Evolutionary conservation across 2,888 invertebrate genomes (phyloP).

Genomic region (Lasioglossum marginatum): DNA sequence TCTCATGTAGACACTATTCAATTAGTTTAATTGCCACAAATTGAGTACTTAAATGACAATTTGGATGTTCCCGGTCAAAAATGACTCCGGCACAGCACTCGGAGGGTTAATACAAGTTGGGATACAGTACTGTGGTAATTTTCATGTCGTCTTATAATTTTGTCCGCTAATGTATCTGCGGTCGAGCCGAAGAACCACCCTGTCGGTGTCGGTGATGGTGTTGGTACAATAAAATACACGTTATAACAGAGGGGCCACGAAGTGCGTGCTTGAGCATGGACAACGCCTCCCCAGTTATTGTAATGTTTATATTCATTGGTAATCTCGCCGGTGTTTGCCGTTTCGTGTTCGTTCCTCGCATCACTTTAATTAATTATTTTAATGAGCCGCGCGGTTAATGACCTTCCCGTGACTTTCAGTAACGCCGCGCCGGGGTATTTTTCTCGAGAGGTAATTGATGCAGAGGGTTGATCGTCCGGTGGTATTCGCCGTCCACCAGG

Average conservation of each 20-base stretch:
- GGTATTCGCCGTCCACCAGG: background rate
- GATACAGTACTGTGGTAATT: background rate
- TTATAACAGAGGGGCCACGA: constrained; percentile 38
- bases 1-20: too few relatives aligned
- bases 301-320: constrained; percentile 69
- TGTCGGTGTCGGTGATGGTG: constrained; percentile 5
- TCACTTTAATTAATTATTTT: constrained; percentile 72
- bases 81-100: too few relatives aligned
- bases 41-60: too few relatives aligned
- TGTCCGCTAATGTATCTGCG: constrained; percentile 46
- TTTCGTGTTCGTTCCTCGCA: constrained; percentile 56
- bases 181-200: constrained; percentile 64
- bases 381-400: constrained; percentile 60
- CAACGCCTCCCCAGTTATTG: constrained; percentile 32
- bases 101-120: too few relatives aligned
- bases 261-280: constrained; percentile 49
- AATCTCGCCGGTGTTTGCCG: constrained; percentile 66
- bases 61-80: too few relatives aligned
- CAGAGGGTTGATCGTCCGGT: background rate
- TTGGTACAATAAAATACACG: constrained; percentile 71
- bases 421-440: background rate
- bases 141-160: background rate
- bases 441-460: constrained; percentile 6
- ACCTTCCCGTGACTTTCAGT: constrained; percentile 1
- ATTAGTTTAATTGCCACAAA: too few relatives aligned